These are phyloP conservation scores for Nasua narica DNA, from an alignment of 2,797 vertebrate species.

Conservation along the genomic window DNA sequence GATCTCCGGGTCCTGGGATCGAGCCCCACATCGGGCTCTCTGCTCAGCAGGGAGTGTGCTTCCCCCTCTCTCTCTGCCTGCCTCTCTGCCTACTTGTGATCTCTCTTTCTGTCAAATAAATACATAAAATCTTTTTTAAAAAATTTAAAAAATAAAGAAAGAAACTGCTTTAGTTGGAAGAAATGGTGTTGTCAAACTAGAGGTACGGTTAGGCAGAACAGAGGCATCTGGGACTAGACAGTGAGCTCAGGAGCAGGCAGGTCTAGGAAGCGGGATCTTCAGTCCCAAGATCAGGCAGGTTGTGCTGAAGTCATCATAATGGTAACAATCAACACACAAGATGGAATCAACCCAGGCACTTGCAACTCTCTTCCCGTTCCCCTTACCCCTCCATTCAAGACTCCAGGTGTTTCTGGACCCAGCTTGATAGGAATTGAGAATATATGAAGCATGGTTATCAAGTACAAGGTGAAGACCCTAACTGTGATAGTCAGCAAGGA, in stretches of 20 bases:
- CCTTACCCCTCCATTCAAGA: neutral
- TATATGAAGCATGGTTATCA: neutral
- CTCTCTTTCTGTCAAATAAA: no score
- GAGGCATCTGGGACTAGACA: neutral
- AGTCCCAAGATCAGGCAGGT: neutral
- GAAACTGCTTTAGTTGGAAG: neutral
- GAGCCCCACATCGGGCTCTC: no score
- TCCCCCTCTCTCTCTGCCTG: no score
- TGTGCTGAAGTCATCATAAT: neutral
- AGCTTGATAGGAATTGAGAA: neutral
- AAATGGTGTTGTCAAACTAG: neutral
- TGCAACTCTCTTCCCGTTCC: neutral
- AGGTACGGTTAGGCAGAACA: neutral
- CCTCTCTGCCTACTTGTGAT: no score
- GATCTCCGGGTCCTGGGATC: no score
- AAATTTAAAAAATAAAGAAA: no score
- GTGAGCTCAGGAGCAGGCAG: neutral
- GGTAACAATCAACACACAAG: neutral
- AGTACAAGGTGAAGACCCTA: neutral
- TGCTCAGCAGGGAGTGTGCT: no score
- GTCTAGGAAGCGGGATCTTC: neutral
- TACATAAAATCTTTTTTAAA: no score
- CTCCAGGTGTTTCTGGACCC: neutral
- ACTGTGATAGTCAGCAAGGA: neutral
- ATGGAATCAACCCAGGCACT: neutral